A percentile compares a stretch with the other conserved stretches of the same genome.
Conservation (phyloP, 2,113 vertebrate species). For the Gobio gobio region DNA sequence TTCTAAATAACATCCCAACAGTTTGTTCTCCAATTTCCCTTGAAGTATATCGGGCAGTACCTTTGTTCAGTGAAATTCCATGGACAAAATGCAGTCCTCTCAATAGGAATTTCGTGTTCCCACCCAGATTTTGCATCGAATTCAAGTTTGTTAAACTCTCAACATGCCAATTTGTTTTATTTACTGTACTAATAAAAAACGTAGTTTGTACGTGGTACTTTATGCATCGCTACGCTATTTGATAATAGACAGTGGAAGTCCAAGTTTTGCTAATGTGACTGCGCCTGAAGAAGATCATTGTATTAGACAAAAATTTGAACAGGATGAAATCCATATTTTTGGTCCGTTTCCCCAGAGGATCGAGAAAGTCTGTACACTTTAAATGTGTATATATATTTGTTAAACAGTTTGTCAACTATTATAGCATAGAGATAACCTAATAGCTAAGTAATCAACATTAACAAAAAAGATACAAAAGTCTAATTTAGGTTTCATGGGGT, state of each 20-base stretch:
- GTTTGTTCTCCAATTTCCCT: neutral
- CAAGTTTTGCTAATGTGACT: neutral
- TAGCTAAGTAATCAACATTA: neutral
- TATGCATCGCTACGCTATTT: neutral
- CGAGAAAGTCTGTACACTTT: too few relatives aligned
- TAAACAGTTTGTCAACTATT: neutral
- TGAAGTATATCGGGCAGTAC: neutral
- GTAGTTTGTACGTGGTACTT: neutral
- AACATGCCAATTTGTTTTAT: too few relatives aligned
- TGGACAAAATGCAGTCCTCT: too few relatives aligned
- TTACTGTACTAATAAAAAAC: too few relatives aligned
- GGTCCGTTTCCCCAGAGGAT: neutral
- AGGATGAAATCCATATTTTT: neutral
- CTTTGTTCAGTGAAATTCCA: neutral
- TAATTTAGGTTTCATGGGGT: conserved; percentile 28
- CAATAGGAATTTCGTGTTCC: too few relatives aligned
- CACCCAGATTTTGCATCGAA: neutral
- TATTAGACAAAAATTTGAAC: neutral
- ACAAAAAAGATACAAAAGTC: neutral
- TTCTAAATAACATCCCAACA: neutral
- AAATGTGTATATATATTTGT: neutral
- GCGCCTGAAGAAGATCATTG: neutral
- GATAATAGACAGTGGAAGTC: neutral
- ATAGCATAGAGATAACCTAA: neutral
- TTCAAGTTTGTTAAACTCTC: neutral